Base-by-base conservation (phyloP, 2,888 invertebrate genomes). In the Antheraea yamamai region DNA sequence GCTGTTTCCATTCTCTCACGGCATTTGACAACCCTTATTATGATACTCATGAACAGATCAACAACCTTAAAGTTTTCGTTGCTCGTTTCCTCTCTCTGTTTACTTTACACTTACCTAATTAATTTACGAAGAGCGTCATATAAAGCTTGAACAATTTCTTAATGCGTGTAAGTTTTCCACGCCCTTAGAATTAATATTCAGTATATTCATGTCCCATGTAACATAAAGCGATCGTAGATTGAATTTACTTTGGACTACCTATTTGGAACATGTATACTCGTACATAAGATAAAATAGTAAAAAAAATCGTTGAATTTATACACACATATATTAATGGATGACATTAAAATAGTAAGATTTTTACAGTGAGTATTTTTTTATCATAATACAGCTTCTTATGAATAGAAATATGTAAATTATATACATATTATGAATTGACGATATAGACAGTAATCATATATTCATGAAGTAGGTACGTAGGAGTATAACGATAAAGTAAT, bases 71-170 rank as follows among this genome's bases (percentile, higher is more conserved):
- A 74, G 51, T 74, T 74, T 73, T 71, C 61, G 72, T 30, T 76
- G 75, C 68, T 74, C 66, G 30, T 66, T 74, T 66, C 47, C 74
- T 68, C 58, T 74, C 51, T 51, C 26, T 78, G 78, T 80, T 78
- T 77, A 76, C 16, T 66, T 66, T 66, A 66, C 30, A 66, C 78
- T 75, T 75, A 74, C 75, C 64, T 76, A 79, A 80, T 80, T 80
- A 79, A 79, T 78, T 77, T 77, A 73, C 74, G 73, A 73, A 75
- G 75, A 74, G 66, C 75, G 73, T 64, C n/a, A 52, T 18, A 66
- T 70, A 73, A 71, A 71, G 71, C n/a, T 55, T 52, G 52, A 72
- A 73, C 55, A 75, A 73, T 75, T 75, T 73, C 75, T 73, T 75
- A 75, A 75, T 75, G 73, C 39, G 39, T 58, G 58, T 58, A 55